Conservation (phyloP, 2,113 vertebrate species). For the Psilopsiagon aurifrons region DNA sequence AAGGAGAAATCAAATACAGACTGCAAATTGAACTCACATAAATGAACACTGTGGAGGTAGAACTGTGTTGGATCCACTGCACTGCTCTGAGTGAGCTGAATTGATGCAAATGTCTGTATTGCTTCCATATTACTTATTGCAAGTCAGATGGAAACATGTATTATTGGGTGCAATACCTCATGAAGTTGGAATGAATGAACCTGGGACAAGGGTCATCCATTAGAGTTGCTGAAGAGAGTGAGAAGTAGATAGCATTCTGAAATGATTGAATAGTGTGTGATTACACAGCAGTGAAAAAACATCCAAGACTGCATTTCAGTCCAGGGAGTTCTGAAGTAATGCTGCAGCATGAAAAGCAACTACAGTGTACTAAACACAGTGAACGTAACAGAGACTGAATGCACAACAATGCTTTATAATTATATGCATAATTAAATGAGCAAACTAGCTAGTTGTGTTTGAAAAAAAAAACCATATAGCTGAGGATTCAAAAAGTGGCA, state of each 20-base stretch:
- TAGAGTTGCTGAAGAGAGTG: not conserved
- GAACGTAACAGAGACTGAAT: not conserved
- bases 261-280: conserved; percentile 40
- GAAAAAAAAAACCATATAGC: not conserved
- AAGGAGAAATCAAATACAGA: not conserved
- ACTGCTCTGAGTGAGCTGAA: not conserved
- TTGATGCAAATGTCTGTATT: not conserved
- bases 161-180: fast-evolving
- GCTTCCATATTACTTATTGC: not conserved
- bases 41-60: not conserved
- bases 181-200: not conserved
- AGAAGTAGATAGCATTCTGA: not conserved
- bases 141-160: not conserved
- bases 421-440: not conserved
- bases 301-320: not conserved
- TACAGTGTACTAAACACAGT: not conserved
- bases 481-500: not conserved
- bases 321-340: not conserved
- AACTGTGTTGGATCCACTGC: not conserved
- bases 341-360: not conserved
- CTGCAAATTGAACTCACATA: not conserved
- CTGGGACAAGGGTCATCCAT: not conserved
- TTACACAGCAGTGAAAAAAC: not conserved
- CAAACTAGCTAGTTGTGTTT: not conserved
- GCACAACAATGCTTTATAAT: not conserved